Conservation (phyloP, 2,113 vertebrate genomes). For the Formicarius rufipectus region DNA sequence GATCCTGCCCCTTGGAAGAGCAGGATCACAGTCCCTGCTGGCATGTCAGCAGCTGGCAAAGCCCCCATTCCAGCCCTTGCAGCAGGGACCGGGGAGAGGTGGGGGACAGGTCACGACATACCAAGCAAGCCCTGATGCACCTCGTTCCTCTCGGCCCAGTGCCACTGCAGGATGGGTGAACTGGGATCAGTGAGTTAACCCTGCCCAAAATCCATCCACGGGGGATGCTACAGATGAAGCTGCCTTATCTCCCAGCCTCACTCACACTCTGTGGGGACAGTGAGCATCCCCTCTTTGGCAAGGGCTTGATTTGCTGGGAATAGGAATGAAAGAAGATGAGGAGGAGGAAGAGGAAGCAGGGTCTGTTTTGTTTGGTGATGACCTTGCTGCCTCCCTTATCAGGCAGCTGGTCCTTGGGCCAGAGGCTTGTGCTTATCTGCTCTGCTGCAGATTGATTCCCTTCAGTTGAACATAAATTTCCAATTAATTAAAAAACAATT, state of each 20-base stretch:
- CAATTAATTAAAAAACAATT: neutral
- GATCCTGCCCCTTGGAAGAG: neutral
- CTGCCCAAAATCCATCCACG: neutral
- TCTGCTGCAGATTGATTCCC: slow-evolving; percentile 55
- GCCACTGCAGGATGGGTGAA: rapidly evolving
- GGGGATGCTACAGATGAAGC: neutral
- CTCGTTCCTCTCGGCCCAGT: neutral
- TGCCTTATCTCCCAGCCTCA: neutral
- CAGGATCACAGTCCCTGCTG: rapidly evolving
- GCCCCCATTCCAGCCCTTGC: neutral
- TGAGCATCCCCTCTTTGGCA: neutral
- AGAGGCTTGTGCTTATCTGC: slow-evolving; percentile 58
- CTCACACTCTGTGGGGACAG: neutral
- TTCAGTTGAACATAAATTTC: slow-evolving; percentile 65
- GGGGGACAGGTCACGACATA: neutral
- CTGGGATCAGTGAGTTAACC: rapidly evolving
- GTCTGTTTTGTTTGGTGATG: neutral
- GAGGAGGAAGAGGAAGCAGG: neutral
- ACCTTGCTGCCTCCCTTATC: slow-evolving; percentile 61
- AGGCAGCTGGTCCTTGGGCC: slow-evolving; percentile 50
- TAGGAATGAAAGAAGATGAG: neutral
- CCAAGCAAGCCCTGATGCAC: neutral
- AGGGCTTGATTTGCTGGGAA: neutral
- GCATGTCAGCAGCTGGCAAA: neutral
- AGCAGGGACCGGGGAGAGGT: rapidly evolving